Base-by-base conservation (phyloP, 1,140 invertebrate genomes). In the Calliphora vicina region DNA sequence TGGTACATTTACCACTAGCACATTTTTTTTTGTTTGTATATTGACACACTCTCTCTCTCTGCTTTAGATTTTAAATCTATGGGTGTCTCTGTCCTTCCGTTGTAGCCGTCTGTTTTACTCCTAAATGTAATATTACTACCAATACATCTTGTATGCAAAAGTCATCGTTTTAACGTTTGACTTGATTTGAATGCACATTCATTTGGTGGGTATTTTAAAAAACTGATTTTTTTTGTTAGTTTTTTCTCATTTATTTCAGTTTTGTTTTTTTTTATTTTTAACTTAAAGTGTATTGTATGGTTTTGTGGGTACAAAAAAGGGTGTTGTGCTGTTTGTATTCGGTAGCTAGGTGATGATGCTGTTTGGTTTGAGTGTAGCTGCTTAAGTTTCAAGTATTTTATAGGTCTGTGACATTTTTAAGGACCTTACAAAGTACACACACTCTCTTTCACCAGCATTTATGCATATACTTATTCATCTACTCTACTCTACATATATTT, bases 151-250 rank as follows among this genome's bases (percentile, higher is more conserved):
- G 85, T 81, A 84, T 85, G 85, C 82, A 86, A 83, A 84, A 84
- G 85, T 86, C 86, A 85, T 84, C 86, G 86, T 87, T 87, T 87
- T 87, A 73, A 85, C 86, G 86, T 86, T 86, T 84, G 86, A 87
- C 85, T 86, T 84, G 85, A 86, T 87, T 87, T 87, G 86, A 87
- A 87, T 87, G 86, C 86, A 84, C 50, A 83, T 83, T 83, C 78
- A 83, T 83, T 83, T 83, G 45, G 82, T 78, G 82, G 50, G 50
- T 80, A 72, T 43, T 83, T 57, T 43, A 78, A 78, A 73, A 76
- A 76, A 76, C 73, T n/a, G 73, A 80, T 80, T 17, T 35, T 20
- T 23, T 50, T 61, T 23, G 72, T 43, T 20, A 17, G 50, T 23
- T 35, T 0, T n/a, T 35, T 25, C 12, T 71, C 42, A 50, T 26